Evolutionary conservation across 2,888 invertebrate species (phyloP), one percentile per base, ranked within the genome.

Genomic region (Cremastinae sp.): DNA sequence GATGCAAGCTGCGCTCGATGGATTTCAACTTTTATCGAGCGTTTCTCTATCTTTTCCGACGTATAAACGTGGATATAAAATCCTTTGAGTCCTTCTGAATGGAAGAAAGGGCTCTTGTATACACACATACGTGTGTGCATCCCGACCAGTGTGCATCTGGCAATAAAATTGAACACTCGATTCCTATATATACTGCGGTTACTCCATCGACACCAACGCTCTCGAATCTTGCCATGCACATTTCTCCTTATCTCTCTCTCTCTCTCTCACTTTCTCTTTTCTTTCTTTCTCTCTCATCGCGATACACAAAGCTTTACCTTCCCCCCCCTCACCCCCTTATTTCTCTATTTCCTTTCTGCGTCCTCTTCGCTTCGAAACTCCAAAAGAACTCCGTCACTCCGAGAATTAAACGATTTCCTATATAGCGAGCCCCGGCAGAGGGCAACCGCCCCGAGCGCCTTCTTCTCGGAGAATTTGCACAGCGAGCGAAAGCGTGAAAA

Each of bases 341-440:
- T 28, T 5, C 20, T n/a, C 20, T n/a, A 10, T 41, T 12, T 51
- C 38, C 56, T 70, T 1, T 61, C 53, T 43, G 4, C 38, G 14
- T 51, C 51, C 8, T 8, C 14, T 38, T n/a, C 58, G 10, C n/a
- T 36, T 47, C 53, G 28, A 2, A 28, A 56, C 61, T 74, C 69
- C 54, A n/a, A 20, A 41, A 58, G 61, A 76, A 74, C 43, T 76
- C 69, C 61, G 66, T 70, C 74, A 68, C 64, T 45, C 36, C 38
- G 61, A 43, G 64, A 76, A 76, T 74, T 79, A 76, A 76, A 78
- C 56, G 78, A 61, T 78, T 72, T 74, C 75, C 73, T 61, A 72
- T 38, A 68, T 64, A 64, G 53, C 72, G 41, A 53, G 53, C 53
- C 53, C 38, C 12, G 18, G n/a, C 28, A 51, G 58, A 59, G 38